Base-by-base conservation (phyloP, 2,888 invertebrate genomes). In the Sminthurides aquaticus region DNA sequence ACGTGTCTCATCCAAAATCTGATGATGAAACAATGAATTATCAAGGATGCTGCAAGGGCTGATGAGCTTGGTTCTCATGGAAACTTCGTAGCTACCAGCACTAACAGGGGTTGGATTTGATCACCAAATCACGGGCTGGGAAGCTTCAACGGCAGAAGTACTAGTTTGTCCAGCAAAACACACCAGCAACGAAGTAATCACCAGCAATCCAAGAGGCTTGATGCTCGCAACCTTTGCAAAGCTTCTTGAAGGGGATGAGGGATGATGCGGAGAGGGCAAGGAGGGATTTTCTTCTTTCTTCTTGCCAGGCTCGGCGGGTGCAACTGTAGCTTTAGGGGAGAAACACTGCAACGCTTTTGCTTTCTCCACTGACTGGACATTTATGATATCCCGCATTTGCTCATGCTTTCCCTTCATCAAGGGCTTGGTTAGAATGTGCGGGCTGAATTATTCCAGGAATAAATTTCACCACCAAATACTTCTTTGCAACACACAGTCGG, bases 361-460 rank as follows among this genome's bases (percentile, higher is more conserved):
- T n/a, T n/a, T n/a, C n/a, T n/a, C n/a, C n/a, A n/a, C n/a, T n/a
- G n/a, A n/a, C n/a, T n/a, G n/a, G n/a, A n/a, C n/a, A n/a, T n/a
- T n/a, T n/a, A n/a, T n/a, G n/a, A n/a, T n/a, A n/a, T n/a, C n/a
- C n/a, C n/a, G 3, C 22, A 54, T 60, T 8, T 55, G 2, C 24
- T 56, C 55, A 3, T 43, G 48, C 3, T 56, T 22, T 34, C 8
- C 25, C 18, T 56, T 55, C 25, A 2, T 2, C 26, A 62, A n/a
- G 2, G 62, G 62, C 20, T 62, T 62, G 1, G 62, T 62, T 18
- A 62, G 25, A 20, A 29, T 63, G 57, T 20, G 63, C 63, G 1
- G 55, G 29, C 20, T 58, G 57, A 29, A 27, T 22, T 18, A 2
- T 20, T 2, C 56, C 48, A 2, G 15, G 5, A 3, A 57, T 22